phyloP scores from a whole-genome alignment of 1,140 invertebrate genomes.

The Brachionus sp. region DNA sequence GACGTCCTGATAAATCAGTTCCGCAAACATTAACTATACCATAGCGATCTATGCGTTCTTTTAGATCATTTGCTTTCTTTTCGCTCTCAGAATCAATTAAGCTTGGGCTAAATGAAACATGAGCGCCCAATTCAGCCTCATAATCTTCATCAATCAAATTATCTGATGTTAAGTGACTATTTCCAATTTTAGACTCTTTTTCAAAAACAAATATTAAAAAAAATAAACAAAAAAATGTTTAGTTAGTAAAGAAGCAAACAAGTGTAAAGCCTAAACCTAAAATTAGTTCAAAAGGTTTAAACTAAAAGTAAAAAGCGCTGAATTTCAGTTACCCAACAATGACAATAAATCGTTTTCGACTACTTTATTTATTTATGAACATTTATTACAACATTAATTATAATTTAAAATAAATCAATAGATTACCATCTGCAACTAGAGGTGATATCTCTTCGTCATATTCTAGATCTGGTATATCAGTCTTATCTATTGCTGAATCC shows the following conservation, averaged over 20 bases:
- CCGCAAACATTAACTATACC: slow-evolving; percentile 44
- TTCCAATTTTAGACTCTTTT: slow-evolving; percentile 13
- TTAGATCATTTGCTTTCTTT: background rate
- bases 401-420: background rate
- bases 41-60: slow-evolving; percentile 35
- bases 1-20: slow-evolving; percentile 35
- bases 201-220: background rate
- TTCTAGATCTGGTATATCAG: slow-evolving; percentile 30
- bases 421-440: slow-evolving; percentile 40
- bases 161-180: slow-evolving; percentile 5
- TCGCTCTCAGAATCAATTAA: slow-evolving; percentile 28
- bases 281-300: slow-evolving; percentile 7
- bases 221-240: background rate
- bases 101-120: background rate
- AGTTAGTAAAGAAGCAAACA: background rate
- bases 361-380: background rate
- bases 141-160: slow-evolving; percentile 41
- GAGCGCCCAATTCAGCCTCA: slow-evolving; percentile 24
- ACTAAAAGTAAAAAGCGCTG: background rate
- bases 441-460: slow-evolving; percentile 37
- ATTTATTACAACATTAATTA: background rate
- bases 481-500: background rate
- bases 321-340: slow-evolving; percentile 17
- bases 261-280: slow-evolving; percentile 4
- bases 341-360: slow-evolving; percentile 34